Evolutionary conservation across 2,797 vertebrate genomes (phyloP).

Genomic region (Mormyrops boulengeri): DNA sequence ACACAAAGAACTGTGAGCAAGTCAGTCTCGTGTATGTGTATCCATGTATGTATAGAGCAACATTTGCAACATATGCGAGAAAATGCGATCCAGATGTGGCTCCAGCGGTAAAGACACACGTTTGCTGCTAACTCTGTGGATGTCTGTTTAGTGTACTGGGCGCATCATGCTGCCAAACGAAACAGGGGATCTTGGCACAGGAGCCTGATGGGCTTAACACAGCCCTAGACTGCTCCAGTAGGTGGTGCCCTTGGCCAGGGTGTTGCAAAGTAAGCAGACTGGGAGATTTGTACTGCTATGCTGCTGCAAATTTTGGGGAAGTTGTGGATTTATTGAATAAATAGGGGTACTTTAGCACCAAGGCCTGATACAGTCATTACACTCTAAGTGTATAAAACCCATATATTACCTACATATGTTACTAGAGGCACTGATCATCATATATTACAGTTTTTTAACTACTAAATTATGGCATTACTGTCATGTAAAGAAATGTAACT

Average conservation of each 20-base stretch:
- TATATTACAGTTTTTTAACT: background rate
- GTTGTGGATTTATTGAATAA: background rate
- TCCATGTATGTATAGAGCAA: background rate
- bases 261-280: background rate
- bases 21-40: background rate
- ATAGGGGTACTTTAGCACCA: background rate
- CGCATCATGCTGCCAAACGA: constrained; percentile 19
- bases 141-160: constrained; percentile 18
- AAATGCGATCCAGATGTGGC: background rate
- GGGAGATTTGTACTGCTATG: background rate
- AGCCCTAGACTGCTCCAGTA: constrained; percentile 6
- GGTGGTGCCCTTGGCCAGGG: constrained; percentile 26
- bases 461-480: background rate
- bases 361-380: background rate
- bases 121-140: background rate
- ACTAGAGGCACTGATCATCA: background rate
- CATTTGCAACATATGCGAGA: background rate
- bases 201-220: background rate
- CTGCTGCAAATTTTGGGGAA: background rate
- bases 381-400: background rate
- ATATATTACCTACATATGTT: background rate
- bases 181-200: constrained; percentile 7
- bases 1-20: background rate
- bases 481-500: background rate
- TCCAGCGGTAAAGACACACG: background rate